These are phyloP conservation scores for Microcebus griseorufus DNA, from an alignment of 2,113 vertebrate genomes.

Conservation along the genomic window DNA sequence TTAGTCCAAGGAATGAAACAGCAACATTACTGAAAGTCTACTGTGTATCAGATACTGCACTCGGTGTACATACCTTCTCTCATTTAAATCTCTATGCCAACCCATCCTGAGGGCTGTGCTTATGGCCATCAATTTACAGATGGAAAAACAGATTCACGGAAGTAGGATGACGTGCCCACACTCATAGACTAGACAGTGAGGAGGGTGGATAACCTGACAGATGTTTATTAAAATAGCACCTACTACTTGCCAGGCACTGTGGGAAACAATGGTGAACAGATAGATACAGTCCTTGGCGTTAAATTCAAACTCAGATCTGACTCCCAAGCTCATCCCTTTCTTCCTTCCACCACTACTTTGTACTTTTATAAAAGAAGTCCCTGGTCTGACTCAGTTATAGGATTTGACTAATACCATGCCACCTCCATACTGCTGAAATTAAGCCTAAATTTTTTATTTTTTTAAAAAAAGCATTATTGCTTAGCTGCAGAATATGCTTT, in stretches of 20 bases:
- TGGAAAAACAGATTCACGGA: background rate
- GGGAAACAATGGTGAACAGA: background rate
- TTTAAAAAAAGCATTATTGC: background rate
- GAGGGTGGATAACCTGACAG: background rate
- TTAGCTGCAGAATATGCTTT: background rate
- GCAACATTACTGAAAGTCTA: background rate
- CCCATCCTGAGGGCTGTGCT: background rate
- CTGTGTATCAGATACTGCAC: background rate
- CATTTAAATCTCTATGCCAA: background rate
- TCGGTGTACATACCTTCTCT: background rate
- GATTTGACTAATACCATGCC: background rate
- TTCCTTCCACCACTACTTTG: background rate
- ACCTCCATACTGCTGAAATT: background rate
- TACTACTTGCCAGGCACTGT: background rate
- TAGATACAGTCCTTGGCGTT: rapidly evolving
- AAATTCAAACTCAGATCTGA: background rate
- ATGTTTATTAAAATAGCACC: background rate
- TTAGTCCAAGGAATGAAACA: background rate
- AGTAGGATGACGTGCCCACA: background rate
- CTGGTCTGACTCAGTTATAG: background rate
- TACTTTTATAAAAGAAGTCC: background rate
- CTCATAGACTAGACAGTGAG: background rate
- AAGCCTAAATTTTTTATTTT: background rate
- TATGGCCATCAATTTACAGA: background rate
- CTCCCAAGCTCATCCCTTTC: background rate